These are phyloP conservation scores for Caenorhabditis afra DNA, from an alignment of 2,888 invertebrate species.

Conservation along the genomic window DNA sequence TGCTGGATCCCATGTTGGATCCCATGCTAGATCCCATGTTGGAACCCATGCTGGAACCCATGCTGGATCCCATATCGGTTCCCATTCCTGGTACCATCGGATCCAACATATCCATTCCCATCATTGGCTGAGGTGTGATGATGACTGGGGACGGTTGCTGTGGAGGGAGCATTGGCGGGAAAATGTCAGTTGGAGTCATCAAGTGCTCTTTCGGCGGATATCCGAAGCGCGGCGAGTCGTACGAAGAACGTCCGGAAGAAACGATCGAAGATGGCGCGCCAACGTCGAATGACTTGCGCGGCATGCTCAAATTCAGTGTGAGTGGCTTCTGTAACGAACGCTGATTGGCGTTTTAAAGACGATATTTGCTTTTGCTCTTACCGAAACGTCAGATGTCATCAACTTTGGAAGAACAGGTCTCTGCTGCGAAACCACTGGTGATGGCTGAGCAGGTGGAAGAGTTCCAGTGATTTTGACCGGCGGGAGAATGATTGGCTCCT, in stretches of 20 bases:
- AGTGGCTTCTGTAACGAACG: conserved; percentile 30
- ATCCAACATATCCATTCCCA: too few relatives aligned
- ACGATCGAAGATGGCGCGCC: neutral
- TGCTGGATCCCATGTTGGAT: too few relatives aligned
- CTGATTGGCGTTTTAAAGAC: neutral
- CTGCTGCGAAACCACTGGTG: neutral
- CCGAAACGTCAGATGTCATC: too few relatives aligned
- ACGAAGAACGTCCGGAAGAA: conserved; percentile 26
- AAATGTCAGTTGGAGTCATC: neutral
- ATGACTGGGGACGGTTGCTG: conserved; percentile 11
- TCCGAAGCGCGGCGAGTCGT: conserved; percentile 22
- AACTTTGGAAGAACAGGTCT: conserved; percentile 16
- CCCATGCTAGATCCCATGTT: too few relatives aligned
- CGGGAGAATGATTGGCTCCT: conserved; percentile 26
- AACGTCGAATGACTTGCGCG: conserved; percentile 5
- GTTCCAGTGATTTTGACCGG: conserved; percentile 25
- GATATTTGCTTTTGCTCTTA: too few relatives aligned
- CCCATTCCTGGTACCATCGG: too few relatives aligned
- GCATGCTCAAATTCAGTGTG: conserved; percentile 23
- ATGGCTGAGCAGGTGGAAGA: conserved; percentile 3
- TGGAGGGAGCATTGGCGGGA: neutral
- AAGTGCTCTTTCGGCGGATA: conserved; percentile 15
- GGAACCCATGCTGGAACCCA: too few relatives aligned
- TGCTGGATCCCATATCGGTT: too few relatives aligned
- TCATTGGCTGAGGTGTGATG: conserved; percentile 8